Conservation (phyloP, 1,140 invertebrate species). For the Batillaria attramentaria region DNA sequence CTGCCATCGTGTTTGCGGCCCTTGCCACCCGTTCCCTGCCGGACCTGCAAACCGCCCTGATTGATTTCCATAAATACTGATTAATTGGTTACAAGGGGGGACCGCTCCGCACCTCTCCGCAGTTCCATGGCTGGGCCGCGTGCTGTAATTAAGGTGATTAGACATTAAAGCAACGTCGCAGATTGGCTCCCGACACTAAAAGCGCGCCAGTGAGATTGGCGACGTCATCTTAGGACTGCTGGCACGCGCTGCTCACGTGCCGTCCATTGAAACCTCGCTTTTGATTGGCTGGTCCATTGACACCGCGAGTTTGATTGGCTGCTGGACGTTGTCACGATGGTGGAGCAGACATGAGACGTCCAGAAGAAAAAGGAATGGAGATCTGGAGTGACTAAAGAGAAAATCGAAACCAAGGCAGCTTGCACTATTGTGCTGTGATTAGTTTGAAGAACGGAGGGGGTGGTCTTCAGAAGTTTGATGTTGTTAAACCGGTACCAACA, state of each 20-base stretch:
- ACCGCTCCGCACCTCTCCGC: background rate
- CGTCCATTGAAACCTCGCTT: background rate
- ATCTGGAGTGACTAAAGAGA: too few species aligned
- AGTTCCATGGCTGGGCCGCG: background rate
- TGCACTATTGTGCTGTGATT: too few species aligned
- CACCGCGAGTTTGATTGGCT: background rate
- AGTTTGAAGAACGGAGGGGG: too few species aligned
- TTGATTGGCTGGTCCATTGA: constrained; percentile 18
- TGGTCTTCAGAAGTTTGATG: too few species aligned
- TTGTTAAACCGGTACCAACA: too few species aligned
- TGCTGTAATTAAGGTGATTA: constrained; percentile 28
- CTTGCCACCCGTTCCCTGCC: background rate
- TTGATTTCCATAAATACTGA: constrained; percentile 31
- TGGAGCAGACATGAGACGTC: too few species aligned
- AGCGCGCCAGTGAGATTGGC: background rate
- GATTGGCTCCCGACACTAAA: constrained; percentile 20
- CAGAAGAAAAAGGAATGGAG: too few species aligned
- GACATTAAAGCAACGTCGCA: background rate
- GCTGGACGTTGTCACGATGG: too few species aligned
- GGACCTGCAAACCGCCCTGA: background rate
- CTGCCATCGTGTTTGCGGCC: constrained; percentile 25
- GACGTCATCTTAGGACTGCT: background rate
- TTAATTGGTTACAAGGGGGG: constrained; percentile 22
- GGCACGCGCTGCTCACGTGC: constrained; percentile 21
- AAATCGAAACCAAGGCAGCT: too few species aligned